These are phyloP conservation scores for Periophthalmus modestus DNA, from an alignment of 2,113 vertebrate genomes.

Conservation along the genomic window DNA sequence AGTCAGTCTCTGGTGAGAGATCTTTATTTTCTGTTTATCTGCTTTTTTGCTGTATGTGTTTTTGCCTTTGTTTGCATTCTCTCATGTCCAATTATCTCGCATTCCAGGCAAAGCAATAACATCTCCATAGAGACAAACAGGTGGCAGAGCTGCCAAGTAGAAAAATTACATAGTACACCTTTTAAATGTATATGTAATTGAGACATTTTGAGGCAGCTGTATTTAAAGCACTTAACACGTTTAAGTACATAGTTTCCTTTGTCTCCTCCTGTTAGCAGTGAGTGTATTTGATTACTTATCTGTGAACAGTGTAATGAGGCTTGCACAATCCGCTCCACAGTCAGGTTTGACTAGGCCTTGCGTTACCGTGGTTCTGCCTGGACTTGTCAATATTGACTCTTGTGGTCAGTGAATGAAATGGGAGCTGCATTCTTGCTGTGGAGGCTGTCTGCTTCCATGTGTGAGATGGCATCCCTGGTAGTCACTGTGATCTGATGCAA, in stretches of 20 bases:
- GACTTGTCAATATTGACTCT: constrained; percentile 55
- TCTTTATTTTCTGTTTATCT: too few species aligned
- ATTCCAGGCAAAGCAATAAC: neutral
- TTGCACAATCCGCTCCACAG: constrained; percentile 20
- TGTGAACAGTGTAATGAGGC: constrained; percentile 6
- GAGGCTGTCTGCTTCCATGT: constrained; percentile 27
- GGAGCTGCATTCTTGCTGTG: constrained; percentile 20
- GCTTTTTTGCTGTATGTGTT: too few species aligned
- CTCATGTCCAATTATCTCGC: too few species aligned
- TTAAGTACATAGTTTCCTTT: neutral
- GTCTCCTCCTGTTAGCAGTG: neutral
- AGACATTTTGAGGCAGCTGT: neutral
- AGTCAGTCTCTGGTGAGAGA: too few species aligned
- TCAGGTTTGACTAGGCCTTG: constrained; percentile 35
- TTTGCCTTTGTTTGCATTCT: too few species aligned
- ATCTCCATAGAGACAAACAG: neutral
- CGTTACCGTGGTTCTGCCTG: constrained; percentile 40
- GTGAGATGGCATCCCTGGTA: constrained; percentile 50
- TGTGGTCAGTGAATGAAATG: constrained; percentile 31
- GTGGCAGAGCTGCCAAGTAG: too few species aligned
- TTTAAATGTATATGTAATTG: neutral
- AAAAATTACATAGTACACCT: neutral
- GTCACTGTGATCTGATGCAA: constrained; percentile 56
- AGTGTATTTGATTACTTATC: neutral
- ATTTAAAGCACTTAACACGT: neutral